Conservation (phyloP, 2,113 vertebrate genomes). For the Notothenia coriiceps region DNA sequence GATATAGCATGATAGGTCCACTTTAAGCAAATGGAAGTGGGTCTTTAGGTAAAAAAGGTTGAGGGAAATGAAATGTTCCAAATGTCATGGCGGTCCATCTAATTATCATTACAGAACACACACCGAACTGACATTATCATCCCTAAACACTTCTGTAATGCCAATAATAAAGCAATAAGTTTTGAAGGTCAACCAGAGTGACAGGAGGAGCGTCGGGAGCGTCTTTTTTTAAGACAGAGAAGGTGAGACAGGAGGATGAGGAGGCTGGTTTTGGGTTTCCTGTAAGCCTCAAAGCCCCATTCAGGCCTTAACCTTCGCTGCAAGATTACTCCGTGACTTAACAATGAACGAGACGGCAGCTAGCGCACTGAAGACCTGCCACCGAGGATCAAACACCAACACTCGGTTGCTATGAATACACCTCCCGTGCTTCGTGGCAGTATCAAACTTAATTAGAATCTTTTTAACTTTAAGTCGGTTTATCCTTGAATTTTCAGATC, state of each 20-base stretch:
- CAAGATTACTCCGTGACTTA: constrained; percentile 35
- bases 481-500: too few relatives aligned
- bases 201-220: background rate
- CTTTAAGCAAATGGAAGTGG: too few relatives aligned
- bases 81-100: too few relatives aligned
- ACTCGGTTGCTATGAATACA: constrained; percentile 7
- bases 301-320: constrained; percentile 56
- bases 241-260: constrained; percentile 50
- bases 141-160: background rate
- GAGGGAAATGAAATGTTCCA: too few relatives aligned
- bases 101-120: background rate
- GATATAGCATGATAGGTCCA: too few relatives aligned
- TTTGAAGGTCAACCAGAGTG: background rate
- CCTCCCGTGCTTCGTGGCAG: background rate
- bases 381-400: constrained; percentile 39
- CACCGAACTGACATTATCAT: background rate
- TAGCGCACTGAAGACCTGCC: constrained; percentile 21
- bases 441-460: background rate
- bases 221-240: constrained; percentile 34
- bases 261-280: constrained; percentile 63
- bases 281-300: constrained; percentile 67
- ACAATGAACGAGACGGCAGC: constrained; percentile 30
- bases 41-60: too few relatives aligned
- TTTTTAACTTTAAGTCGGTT: too few relatives aligned
- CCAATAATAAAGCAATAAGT: background rate